phyloP scores from a whole-genome alignment of 2,113 vertebrate species.

The Pachycephala philippinensis region DNA sequence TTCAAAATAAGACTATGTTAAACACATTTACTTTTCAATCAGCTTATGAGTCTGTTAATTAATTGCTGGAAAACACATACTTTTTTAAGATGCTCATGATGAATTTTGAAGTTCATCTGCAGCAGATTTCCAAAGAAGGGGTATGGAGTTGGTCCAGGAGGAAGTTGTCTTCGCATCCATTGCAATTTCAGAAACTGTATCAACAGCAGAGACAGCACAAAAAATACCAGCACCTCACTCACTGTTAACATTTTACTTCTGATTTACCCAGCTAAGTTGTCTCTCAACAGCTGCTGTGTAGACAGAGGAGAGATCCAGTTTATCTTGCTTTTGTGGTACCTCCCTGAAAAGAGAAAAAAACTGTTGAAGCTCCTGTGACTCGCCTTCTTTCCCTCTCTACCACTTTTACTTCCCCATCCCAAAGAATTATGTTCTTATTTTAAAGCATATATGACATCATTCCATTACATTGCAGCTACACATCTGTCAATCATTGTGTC shows the following conservation, averaged over 20 bases:
- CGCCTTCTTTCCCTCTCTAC: background rate
- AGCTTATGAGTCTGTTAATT: background rate
- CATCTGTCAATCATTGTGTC: background rate
- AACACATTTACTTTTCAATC: background rate
- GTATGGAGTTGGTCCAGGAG: constrained; percentile 48
- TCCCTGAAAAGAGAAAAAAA: background rate
- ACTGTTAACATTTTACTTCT: background rate
- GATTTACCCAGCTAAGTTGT: background rate
- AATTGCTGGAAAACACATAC: background rate
- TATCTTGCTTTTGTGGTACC: background rate
- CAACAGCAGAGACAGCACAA: background rate
- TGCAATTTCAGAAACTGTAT: constrained; percentile 1
- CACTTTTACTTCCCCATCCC: background rate
- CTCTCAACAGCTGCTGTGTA: background rate
- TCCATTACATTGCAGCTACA: background rate
- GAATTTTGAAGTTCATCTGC: constrained; percentile 44
- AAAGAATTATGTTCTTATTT: background rate
- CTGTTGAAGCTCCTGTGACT: background rate
- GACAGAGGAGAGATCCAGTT: background rate
- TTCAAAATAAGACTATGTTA: background rate
- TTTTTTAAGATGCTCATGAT: constrained; percentile 14
- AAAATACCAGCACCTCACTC: background rate
- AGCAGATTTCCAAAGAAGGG: constrained; percentile 55
- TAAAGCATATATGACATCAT: background rate
- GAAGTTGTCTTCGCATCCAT: background rate